A percentile compares a stretch with the other conserved stretches of the same genome.
Conservation (phyloP, 1,140 invertebrate species). For the Trachymyrmex cornetzi region DNA sequence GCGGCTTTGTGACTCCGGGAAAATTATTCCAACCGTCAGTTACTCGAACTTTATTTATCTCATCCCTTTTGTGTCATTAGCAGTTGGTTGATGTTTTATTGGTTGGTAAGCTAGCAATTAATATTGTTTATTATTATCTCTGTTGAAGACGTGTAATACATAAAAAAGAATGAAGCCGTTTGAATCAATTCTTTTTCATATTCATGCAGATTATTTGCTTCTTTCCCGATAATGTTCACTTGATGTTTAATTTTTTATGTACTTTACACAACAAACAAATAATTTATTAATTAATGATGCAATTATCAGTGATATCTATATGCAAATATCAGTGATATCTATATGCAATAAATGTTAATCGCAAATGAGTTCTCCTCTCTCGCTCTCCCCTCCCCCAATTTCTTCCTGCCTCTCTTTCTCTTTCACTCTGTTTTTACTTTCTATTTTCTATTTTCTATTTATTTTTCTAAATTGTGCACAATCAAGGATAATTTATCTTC, state of each 20-base stretch:
- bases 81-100: conserved; percentile 33
- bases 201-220: not conserved
- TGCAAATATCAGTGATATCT: not conserved
- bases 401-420: not conserved
- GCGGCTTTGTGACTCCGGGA: conserved; percentile 13
- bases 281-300: not conserved
- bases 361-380: not conserved
- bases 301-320: not conserved
- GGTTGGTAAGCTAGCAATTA: conserved; percentile 1
- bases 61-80: conserved; percentile 1
- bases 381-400: no score
- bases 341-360: not conserved
- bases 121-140: conserved; percentile 19
- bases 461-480: conserved; percentile 46
- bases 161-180: not conserved
- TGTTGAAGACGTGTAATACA: not conserved
- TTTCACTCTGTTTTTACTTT: not conserved
- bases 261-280: not conserved
- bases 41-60: conserved; percentile 50
- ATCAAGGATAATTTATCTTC: conserved; percentile 49
- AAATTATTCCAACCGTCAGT: conserved; percentile 39
- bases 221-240: not conserved
- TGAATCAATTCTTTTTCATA: not conserved
- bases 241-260: not conserved
- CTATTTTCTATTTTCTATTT: conserved; percentile 24